phyloP scores from a whole-genome alignment of 1,140 invertebrate genomes.

The Euura lappo region DNA sequence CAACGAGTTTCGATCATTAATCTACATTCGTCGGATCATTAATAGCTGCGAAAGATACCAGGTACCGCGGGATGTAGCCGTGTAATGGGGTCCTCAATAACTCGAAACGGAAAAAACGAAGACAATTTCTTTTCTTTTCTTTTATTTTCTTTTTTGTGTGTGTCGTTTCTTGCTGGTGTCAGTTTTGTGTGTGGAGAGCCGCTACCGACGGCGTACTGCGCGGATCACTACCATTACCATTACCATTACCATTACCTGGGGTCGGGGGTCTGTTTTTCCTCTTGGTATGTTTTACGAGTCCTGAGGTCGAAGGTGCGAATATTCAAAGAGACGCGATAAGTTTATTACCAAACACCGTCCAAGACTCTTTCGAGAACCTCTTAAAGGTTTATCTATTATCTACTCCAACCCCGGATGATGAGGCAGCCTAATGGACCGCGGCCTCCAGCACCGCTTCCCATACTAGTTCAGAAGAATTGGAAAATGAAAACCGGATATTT shows the following conservation, averaged over 20 bases:
- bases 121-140: too few relatives aligned
- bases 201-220: neutral
- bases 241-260: too few relatives aligned
- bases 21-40: conserved; percentile 7
- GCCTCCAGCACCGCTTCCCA: neutral
- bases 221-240: too few relatives aligned
- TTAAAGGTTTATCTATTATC: neutral
- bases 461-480: neutral
- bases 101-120: neutral
- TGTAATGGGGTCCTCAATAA: conserved; percentile 3
- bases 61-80: neutral
- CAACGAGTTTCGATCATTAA: neutral
- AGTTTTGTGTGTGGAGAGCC: neutral
- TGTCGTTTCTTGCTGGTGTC: too few relatives aligned
- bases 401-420: neutral
- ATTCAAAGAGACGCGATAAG: conserved; percentile 4
- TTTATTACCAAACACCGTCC: neutral
- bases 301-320: neutral
- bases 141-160: too few relatives aligned
- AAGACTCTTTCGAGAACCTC: neutral
- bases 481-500: too few relatives aligned
- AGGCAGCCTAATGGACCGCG: neutral
- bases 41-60: conserved; percentile 2
- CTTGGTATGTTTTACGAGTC: neutral
- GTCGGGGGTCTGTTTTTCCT: neutral